Evolutionary conservation across 2,888 invertebrate genomes (phyloP), one percentile per base, ranked within the genome.

Genomic region (Ornithoptera alexandrae): DNA sequence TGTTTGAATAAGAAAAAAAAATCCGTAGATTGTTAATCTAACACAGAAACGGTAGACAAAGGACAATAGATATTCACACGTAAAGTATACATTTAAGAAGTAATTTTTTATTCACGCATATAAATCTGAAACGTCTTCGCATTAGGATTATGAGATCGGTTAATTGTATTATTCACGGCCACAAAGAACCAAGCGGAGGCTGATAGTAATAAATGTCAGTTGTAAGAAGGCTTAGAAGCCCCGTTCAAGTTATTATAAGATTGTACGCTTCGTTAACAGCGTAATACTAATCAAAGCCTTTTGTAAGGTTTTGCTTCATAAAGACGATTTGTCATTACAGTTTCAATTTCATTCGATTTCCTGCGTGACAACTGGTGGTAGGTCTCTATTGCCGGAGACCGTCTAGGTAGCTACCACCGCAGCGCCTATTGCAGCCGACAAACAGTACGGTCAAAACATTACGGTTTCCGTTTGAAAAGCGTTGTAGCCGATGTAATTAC

Each of bases 201-300:
- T 17, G 50, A 50, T 10, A 50, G 50, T 50, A 50, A 50, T 18
- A 50, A 50, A 50, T 50, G 50, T 4, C 15, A 50, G 50, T 50
- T 17, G 50, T 50, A 50, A 18, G 50, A 18, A 50, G 62, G 6
- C 39, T 67, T 56, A 67, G 67, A 67, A 67, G 62, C 67, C 67
- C 67, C 62, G 57, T 18, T 20, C 18, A 22, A 56, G 53, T 62
- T 57, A 63, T 64, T 63, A 64, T 58, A 59, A 68, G 58, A 62
- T 62, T 68, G 46, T 50, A 15, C 63, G 68, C 59, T 59, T 68
- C 62, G 63, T 68, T 68, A 24, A 22, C 22, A 20, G 18, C 59
- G 6, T 68, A 63, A 63, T 63, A 68, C n/a, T 36, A 58, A 68
- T 68, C 30, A 57, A 61, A 67, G 53, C 36, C 39, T 56, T 39